phyloP scores from a whole-genome alignment of 2,888 invertebrate species.

The Sphaerophoria rueppellii region DNA sequence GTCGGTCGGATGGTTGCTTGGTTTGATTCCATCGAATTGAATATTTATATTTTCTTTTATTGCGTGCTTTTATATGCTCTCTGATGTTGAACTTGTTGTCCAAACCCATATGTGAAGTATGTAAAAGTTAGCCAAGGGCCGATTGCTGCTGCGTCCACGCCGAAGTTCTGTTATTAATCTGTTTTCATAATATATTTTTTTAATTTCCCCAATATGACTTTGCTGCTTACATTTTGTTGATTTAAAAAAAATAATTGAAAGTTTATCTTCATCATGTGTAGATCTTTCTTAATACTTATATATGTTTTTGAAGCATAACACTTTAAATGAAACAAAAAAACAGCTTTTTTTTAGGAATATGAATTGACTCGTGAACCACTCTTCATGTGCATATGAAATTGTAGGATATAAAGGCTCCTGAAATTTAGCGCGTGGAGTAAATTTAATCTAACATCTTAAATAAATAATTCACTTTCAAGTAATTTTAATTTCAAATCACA shows the following conservation, averaged over 20 bases:
- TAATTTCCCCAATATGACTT: background rate
- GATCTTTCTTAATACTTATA: too few relatives aligned
- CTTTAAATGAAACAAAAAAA: too few relatives aligned
- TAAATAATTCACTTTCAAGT: too few relatives aligned
- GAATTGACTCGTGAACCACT: too few relatives aligned
- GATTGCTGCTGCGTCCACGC: background rate
- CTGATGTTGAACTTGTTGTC: constrained; percentile 28
- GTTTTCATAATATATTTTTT: background rate
- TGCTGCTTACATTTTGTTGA: background rate
- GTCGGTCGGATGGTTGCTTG: background rate
- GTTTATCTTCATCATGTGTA: constrained; percentile 8
- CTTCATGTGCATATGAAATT: too few relatives aligned
- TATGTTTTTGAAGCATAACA: too few relatives aligned
- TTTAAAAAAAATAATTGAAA: constrained; percentile 17
- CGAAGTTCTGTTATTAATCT: constrained; percentile 24
- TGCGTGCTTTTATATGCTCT: constrained; percentile 23
- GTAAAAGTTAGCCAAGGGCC: constrained; percentile 30
- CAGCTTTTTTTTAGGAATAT: too few relatives aligned
- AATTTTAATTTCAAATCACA: too few relatives aligned
- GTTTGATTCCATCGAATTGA: constrained; percentile 10
- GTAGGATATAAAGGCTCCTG: too few relatives aligned
- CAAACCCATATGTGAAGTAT: constrained; percentile 40
- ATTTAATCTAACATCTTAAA: too few relatives aligned
- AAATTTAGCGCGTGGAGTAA: too few relatives aligned
- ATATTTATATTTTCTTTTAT: constrained; percentile 46